These are phyloP conservation scores for Cryptotermes secundus DNA, from an alignment of 1,140 invertebrate genomes.

Conservation along the genomic window DNA sequence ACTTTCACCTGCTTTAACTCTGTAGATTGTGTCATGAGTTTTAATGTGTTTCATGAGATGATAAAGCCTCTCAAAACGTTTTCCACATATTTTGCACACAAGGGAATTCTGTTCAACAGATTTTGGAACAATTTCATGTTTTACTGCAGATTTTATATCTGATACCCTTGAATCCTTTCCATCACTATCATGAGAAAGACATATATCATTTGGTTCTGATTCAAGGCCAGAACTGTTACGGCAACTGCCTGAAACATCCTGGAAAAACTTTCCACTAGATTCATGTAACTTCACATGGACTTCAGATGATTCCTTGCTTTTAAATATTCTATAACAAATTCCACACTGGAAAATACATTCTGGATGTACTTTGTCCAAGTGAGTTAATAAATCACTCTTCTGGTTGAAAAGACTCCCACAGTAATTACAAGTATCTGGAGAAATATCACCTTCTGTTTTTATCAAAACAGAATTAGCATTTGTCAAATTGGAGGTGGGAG, in stretches of 20 bases:
- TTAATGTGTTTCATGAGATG: neutral
- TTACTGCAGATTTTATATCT: neutral
- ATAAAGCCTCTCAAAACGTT: neutral
- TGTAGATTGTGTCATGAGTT: neutral
- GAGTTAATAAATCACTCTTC: neutral
- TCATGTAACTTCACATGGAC: slow-evolving; percentile 15
- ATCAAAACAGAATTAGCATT: neutral
- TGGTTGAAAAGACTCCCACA: neutral
- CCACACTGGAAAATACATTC: neutral
- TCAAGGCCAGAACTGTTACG: neutral
- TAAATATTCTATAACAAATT: slow-evolving; percentile 10
- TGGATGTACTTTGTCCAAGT: neutral
- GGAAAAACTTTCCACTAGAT: neutral
- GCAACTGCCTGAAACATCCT: neutral
- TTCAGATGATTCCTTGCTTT: neutral
- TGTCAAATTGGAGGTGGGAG: neutral
- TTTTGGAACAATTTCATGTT: neutral
- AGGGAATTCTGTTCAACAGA: neutral
- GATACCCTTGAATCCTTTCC: neutral
- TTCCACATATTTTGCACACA: neutral
- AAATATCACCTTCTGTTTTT: neutral
- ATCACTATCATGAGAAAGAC: neutral
- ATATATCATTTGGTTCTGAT: neutral
- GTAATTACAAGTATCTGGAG: neutral
- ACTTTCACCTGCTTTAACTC: neutral